These are phyloP conservation scores for Bovichtus variegatus DNA, from an alignment of 2,797 vertebrate genomes.

Conservation along the genomic window DNA sequence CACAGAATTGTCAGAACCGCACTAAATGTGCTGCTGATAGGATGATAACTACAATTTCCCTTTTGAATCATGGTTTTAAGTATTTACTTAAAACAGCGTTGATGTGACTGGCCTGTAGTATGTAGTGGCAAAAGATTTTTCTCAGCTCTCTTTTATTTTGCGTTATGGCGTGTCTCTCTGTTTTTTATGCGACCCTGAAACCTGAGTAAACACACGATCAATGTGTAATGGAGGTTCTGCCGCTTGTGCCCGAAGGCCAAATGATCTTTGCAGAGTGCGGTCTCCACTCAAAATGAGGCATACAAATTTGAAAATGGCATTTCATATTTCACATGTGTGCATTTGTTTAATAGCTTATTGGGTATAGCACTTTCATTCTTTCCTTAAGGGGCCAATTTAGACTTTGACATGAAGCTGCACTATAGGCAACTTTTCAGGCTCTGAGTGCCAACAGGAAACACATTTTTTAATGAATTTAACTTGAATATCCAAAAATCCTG, in stretches of 20 bases:
- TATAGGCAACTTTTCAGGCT: constrained; percentile 7
- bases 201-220: constrained; percentile 51
- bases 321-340: constrained; percentile 36
- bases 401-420: constrained; percentile 19
- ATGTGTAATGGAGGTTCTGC: constrained; percentile 43
- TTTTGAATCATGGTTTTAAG: constrained; percentile 22
- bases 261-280: constrained; percentile 28
- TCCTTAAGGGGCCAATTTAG: constrained; percentile 42
- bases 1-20: neutral
- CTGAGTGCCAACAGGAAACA: constrained; percentile 10
- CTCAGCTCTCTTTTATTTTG: constrained; percentile 16
- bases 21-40: constrained; percentile 12
- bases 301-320: constrained; percentile 38
- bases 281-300: constrained; percentile 41
- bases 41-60: constrained; percentile 15
- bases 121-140: neutral
- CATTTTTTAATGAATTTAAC: constrained; percentile 22
- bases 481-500: constrained; percentile 11
- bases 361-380: constrained; percentile 24
- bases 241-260: constrained; percentile 48
- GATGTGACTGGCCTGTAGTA: neutral
- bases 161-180: constrained; percentile 1
- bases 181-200: constrained; percentile 29
- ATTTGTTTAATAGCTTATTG: constrained; percentile 44
- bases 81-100: neutral